Evolutionary conservation across 2,797 vertebrate genomes (phyloP).

Genomic region (Rhabdophis nuchalis): DNA sequence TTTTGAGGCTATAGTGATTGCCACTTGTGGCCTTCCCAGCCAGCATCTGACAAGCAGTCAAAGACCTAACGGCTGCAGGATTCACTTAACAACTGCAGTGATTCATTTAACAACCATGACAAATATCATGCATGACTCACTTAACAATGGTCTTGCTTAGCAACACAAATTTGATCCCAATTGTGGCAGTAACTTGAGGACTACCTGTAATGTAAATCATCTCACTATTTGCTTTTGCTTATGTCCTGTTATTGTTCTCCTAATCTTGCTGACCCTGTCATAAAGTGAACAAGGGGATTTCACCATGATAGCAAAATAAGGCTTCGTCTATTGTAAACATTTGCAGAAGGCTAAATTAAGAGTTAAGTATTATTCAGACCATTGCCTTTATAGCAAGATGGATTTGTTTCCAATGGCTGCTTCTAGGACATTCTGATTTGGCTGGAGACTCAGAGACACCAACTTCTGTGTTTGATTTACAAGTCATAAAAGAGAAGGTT

Average conservation of each 20-base stretch:
- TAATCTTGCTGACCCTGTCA: not conserved
- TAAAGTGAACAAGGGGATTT: not conserved
- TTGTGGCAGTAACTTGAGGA: not conserved
- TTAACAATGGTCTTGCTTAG: not conserved
- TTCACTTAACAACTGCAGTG: not conserved
- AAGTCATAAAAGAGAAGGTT: slow-evolving; percentile 3
- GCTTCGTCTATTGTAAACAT: not conserved
- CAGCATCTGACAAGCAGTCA: not conserved
- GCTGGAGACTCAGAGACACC: not conserved
- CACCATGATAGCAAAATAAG: not conserved
- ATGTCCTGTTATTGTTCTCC: not conserved
- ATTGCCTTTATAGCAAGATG: slow-evolving; percentile 2
- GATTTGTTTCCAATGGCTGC: slow-evolving; percentile 1
- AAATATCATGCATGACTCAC: not conserved
- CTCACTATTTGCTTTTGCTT: not conserved
- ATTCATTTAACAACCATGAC: not conserved
- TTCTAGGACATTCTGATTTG: not conserved
- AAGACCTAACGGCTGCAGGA: not conserved
- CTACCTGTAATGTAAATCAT: not conserved
- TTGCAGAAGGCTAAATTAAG: slow-evolving; percentile 9
- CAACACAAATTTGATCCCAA: not conserved
- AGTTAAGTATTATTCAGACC: not conserved
- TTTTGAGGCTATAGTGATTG: not conserved
- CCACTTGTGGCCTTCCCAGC: not conserved
- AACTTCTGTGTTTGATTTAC: slow-evolving; percentile 5